These are phyloP conservation scores for Xestia xanthographa DNA, from an alignment of 2,888 invertebrate genomes.

Conservation along the genomic window DNA sequence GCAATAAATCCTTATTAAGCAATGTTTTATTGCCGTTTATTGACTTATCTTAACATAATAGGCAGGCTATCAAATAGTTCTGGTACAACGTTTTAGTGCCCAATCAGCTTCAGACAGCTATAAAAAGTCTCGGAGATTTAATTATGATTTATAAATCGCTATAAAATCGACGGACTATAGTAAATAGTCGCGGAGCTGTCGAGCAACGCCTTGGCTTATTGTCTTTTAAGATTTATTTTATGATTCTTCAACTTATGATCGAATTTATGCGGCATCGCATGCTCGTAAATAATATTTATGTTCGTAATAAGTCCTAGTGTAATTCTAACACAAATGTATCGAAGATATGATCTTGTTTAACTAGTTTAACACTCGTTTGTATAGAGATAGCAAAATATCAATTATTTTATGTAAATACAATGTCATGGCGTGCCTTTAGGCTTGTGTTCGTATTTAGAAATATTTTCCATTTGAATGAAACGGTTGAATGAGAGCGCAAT, in stretches of 20 bases:
- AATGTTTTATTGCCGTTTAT: slow-evolving; percentile 65
- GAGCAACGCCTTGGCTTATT: slow-evolving; percentile 72
- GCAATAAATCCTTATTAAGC: slow-evolving; percentile 53
- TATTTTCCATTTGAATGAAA: slow-evolving; percentile 47
- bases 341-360: slow-evolving; percentile 59
- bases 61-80: slow-evolving; percentile 34
- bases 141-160: slow-evolving; percentile 75
- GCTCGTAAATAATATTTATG: slow-evolving; percentile 73
- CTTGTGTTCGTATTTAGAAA: slow-evolving; percentile 40
- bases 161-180: slow-evolving; percentile 72
- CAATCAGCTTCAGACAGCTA: slow-evolving; percentile 53
- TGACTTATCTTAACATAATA: slow-evolving; percentile 59
- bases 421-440: slow-evolving; percentile 48
- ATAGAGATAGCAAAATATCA: slow-evolving; percentile 54
- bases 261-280: slow-evolving; percentile 70
- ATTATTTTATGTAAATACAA: slow-evolving; percentile 66
- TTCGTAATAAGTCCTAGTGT: slow-evolving; percentile 57
- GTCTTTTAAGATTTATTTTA: slow-evolving; percentile 78
- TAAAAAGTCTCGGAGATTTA: slow-evolving; percentile 69
- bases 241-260: slow-evolving; percentile 68
- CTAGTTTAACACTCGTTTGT: slow-evolving; percentile 54
- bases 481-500: slow-evolving; percentile 24
- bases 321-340: slow-evolving; percentile 57
- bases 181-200: slow-evolving; percentile 72
- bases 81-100: slow-evolving; percentile 18